Conservation (phyloP, 1,140 invertebrate species). For the Caenorhabditis latens region DNA sequence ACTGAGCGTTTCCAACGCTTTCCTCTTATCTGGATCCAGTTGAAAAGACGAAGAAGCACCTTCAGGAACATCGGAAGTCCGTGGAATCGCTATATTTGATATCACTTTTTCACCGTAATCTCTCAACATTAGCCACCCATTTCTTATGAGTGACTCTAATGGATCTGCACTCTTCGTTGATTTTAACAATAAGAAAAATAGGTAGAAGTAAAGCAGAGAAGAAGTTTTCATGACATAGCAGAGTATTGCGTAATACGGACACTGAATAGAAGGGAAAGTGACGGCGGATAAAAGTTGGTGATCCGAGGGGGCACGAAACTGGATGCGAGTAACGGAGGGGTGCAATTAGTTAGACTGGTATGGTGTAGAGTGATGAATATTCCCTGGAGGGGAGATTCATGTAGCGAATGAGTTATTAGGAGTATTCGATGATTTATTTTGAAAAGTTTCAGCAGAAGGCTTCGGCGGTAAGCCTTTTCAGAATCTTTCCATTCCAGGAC, state of each 20-base stretch:
- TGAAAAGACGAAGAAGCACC: conserved; percentile 5
- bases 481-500: too few species aligned
- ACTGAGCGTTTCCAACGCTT: neutral
- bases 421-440: too few species aligned
- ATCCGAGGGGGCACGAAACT: conserved; percentile 32
- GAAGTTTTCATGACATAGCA: conserved; percentile 38
- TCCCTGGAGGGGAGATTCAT: neutral
- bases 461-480: too few species aligned
- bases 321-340: neutral
- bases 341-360: conserved; percentile 29
- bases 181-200: neutral
- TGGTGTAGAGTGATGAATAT: neutral
- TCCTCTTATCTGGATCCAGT: conserved; percentile 22
- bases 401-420: neutral
- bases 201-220: neutral
- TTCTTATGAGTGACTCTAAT: conserved; percentile 20
- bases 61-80: conserved; percentile 41
- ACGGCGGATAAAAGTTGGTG: conserved; percentile 24
- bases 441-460: too few species aligned
- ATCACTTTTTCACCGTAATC: conserved; percentile 42
- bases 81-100: conserved; percentile 31
- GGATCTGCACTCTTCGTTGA: neutral
- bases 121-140: conserved; percentile 39
- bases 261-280: neutral
- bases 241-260: conserved; percentile 6